Base-by-base conservation (phyloP, 2,888 invertebrate genomes). In the Congeria kusceri region DNA sequence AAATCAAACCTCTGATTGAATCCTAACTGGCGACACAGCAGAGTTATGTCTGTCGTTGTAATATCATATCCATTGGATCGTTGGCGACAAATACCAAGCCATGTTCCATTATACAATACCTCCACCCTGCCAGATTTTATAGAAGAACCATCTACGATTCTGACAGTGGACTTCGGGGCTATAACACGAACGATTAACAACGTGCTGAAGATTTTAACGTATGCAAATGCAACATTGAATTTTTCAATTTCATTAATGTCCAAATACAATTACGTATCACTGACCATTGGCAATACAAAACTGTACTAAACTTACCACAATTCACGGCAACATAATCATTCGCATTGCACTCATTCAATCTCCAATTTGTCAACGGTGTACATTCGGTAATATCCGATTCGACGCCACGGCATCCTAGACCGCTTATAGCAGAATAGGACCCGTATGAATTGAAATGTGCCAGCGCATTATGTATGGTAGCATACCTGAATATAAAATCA, bases 61-160 rank as follows among this genome's bases (percentile, higher is more conserved):
- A 53, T 23, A 18, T 53, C 25, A 20, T 25, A 9, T 7, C 4
- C 4, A 32, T 32, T 39, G 11, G 1, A 32, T 32, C 32, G 32
- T 32, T 32, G 32, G 39, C 15, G 1, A 25, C 72, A 72, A 28
- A 72, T 28, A 0, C 27, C 47, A 5, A 46, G 29, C 73, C 73
- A 74, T 28, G 61, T 56, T 15, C 62, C 66, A 29, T 74, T 67
- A 23, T 56, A 74, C 11, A 32, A 27, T 4, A 67, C 20, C 20
- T 74, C 73, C n/a, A 74, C 73, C 9, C 67, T 49, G n/a, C 73
- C 73, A 20, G 73, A 67, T 53, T 44, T 39, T 9, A 20, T 57
- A 29, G 69, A 69, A n/a, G 59, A 49, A 20, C 69, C 69, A 32
- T 61, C 69, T 4, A 61, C 49, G 9, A 69, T 20, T 20, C 61